phyloP scores from a whole-genome alignment of 2,113 vertebrate species.

The Prunella himalayana region DNA sequence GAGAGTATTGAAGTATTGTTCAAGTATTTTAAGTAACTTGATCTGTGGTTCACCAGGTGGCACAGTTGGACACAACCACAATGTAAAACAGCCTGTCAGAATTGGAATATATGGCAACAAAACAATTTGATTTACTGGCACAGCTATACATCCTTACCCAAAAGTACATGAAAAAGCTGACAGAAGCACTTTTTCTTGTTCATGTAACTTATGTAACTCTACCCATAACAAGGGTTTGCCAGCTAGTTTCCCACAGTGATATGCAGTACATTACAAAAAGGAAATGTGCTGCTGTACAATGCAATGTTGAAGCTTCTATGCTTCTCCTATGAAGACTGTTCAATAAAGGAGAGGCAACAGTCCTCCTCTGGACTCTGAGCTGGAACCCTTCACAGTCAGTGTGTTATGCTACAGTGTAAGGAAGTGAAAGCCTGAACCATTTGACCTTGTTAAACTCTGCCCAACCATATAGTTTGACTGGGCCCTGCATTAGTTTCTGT shows the following conservation, averaged over 20 bases:
- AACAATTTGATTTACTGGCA: background rate
- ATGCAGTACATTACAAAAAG: background rate
- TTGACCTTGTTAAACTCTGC: background rate
- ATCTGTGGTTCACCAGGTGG: background rate
- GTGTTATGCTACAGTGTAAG: background rate
- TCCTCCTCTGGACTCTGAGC: background rate
- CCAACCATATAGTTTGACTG: background rate
- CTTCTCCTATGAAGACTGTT: background rate
- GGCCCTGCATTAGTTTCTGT: background rate
- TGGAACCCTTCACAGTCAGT: background rate
- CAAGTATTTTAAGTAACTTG: background rate
- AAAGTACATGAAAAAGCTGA: background rate
- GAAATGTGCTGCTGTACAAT: background rate
- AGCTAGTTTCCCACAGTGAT: background rate
- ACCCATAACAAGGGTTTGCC: background rate
- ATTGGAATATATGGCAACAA: background rate
- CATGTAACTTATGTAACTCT: background rate
- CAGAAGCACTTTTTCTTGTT: background rate
- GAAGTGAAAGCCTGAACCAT: background rate
- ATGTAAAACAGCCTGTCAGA: background rate
- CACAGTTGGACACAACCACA: background rate
- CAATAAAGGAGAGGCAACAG: background rate
- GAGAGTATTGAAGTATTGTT: background rate
- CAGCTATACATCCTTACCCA: background rate
- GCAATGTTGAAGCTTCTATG: background rate